Conservation (phyloP, 2,113 vertebrate genomes). For the Caranx melampygus region DNA sequence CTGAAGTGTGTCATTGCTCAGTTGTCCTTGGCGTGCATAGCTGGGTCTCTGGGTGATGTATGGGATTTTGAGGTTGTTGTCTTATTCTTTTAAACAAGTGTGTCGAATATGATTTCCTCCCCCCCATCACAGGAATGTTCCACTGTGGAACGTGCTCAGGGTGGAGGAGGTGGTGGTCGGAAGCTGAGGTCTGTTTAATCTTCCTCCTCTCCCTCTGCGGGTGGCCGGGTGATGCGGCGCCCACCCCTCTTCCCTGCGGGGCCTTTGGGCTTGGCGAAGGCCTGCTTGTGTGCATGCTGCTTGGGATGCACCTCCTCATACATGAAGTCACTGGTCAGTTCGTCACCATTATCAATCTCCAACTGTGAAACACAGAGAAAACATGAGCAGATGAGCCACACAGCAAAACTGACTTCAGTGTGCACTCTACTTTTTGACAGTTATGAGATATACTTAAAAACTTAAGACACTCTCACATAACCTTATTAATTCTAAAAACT, state of each 20-base stretch:
- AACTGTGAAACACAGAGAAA: constrained; percentile 79
- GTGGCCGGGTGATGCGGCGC: constrained; percentile 90
- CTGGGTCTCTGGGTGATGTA: constrained; percentile 70
- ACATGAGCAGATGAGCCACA: not conserved
- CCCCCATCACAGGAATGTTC: constrained; percentile 76
- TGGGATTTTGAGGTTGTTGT: constrained; percentile 60
- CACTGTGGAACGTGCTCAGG: constrained; percentile 67
- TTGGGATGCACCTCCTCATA: constrained; percentile 98
- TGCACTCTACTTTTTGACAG: not conserved
- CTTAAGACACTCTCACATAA: not conserved
- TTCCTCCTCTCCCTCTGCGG: constrained; percentile 87
- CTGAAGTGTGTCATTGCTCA: constrained; percentile 74
- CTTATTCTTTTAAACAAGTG: constrained; percentile 63
- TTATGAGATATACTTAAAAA: not conserved
- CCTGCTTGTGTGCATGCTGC: constrained; percentile 95
- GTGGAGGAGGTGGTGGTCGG: constrained; percentile 45
- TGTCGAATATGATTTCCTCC: constrained; percentile 60
- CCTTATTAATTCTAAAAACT: not conserved
- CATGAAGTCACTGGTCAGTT: constrained; percentile 93
- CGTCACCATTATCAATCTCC: constrained; percentile 96
- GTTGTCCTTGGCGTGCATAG: constrained; percentile 84
- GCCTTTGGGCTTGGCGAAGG: constrained; percentile 95
- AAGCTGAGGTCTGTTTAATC: constrained; percentile 74
- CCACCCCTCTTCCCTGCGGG: constrained; percentile 93
- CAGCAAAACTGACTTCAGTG: not conserved